Percentiles rank a stretch among this genome's conserved stretches.
phyloP scores from a whole-genome alignment of 2,888 invertebrate species.

The Trachelus tabidus region DNA sequence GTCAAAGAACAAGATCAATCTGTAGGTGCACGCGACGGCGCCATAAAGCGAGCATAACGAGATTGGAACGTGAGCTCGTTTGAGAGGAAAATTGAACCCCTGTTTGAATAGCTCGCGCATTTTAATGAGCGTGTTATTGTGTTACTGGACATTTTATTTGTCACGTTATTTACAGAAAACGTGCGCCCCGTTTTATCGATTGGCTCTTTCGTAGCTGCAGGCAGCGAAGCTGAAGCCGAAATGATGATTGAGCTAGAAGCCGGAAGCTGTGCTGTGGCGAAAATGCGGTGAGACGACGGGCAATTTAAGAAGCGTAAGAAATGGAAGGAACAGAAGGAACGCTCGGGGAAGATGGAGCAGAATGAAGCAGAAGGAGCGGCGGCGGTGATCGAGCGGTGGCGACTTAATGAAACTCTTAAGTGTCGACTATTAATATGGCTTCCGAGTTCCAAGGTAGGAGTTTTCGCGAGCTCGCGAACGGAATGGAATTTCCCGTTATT shows the following conservation, averaged over 20 bases:
- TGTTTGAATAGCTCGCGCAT: background rate
- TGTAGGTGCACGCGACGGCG: background rate
- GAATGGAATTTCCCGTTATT: conserved; percentile 15
- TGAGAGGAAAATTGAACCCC: background rate
- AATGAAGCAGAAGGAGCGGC: conserved; percentile 36
- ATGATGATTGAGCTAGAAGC: background rate
- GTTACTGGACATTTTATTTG: background rate
- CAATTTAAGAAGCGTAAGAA: background rate
- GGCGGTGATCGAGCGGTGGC: conserved; percentile 61
- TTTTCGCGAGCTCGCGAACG: conserved; percentile 23
- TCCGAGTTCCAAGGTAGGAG: conserved; percentile 46
- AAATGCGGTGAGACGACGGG: background rate
- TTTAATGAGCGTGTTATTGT: background rate
- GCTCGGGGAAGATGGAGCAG: conserved; percentile 27
- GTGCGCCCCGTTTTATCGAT: background rate
- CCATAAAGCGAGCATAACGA: background rate
- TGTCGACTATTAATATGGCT: conserved; percentile 63
- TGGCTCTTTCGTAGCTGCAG: background rate
- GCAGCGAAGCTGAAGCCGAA: background rate
- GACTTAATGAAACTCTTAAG: conserved; percentile 65
- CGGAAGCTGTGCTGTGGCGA: background rate
- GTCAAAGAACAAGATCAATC: background rate
- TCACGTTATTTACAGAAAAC: background rate
- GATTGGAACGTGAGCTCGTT: background rate
- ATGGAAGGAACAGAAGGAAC: conserved; percentile 18